Conservation (phyloP, 1,140 invertebrate genomes). For the Euschistus heros region DNA sequence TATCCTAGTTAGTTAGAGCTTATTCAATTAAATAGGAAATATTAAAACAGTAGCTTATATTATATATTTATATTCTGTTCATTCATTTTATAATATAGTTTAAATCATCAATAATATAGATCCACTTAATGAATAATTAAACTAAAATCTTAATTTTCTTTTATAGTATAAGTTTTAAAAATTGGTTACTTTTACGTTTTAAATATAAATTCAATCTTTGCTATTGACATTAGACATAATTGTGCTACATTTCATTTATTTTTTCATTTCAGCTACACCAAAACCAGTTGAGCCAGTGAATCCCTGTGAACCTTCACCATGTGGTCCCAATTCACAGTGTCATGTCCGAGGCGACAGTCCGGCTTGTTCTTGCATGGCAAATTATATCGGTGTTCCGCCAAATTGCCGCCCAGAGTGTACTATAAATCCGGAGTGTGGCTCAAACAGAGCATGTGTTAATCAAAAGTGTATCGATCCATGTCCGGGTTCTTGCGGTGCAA, state of each 20-base stretch:
- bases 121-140: too few relatives aligned
- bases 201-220: too few relatives aligned
- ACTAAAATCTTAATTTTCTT: too few relatives aligned
- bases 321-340: slow-evolving; percentile 42
- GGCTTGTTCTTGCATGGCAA: slow-evolving; percentile 40
- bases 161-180: too few relatives aligned
- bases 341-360: slow-evolving; percentile 36
- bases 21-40: too few relatives aligned
- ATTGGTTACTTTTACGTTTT: too few relatives aligned
- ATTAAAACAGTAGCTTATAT: too few relatives aligned
- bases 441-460: slow-evolving; percentile 40
- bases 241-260: slow-evolving; percentile 20
- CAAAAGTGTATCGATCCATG: slow-evolving; percentile 44
- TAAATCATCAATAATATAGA: too few relatives aligned
- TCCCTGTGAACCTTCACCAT: slow-evolving; percentile 42
- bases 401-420: slow-evolving; percentile 43
- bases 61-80: too few relatives aligned
- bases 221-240: too few relatives aligned
- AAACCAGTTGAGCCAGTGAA: slow-evolving; percentile 31
- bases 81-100: too few relatives aligned
- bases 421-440: slow-evolving; percentile 42
- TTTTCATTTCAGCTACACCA: slow-evolving; percentile 30
- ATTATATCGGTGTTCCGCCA: slow-evolving; percentile 42
- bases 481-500: slow-evolving; percentile 43
- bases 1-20: neutral